Evolutionary conservation across 1,140 invertebrate genomes (phyloP).

Genomic region (Melanaphis sacchari): DNA sequence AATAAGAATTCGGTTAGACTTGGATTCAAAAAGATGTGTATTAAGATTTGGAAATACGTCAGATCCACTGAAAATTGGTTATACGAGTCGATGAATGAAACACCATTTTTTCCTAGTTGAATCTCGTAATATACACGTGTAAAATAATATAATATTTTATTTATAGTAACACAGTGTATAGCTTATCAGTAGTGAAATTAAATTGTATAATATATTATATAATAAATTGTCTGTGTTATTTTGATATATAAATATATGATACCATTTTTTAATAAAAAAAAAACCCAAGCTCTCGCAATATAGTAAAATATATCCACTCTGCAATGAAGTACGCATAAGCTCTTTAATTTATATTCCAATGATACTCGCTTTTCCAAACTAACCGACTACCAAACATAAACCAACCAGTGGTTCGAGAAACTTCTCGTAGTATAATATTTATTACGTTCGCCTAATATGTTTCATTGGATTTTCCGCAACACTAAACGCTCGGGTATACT

Average conservation of each 20-base stretch:
- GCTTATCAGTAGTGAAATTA: background rate
- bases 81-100: background rate
- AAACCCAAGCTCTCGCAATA: background rate
- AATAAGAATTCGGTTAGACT: background rate
- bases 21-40: no score
- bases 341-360: background rate
- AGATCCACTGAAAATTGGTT: background rate
- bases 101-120: background rate
- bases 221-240: background rate
- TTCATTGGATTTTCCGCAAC: constrained; percentile 34
- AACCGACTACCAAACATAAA: background rate
- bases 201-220: background rate
- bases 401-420: background rate
- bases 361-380: background rate
- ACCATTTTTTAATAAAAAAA: background rate
- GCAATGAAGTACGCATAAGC: background rate
- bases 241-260: no score
- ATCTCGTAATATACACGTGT: background rate
- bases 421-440: constrained; percentile 9
- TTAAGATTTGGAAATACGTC: background rate
- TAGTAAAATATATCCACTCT: background rate
- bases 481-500: background rate
- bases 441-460: constrained; percentile 37
- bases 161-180: background rate
- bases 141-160: background rate